A percentile compares a stretch with the other conserved stretches of the same genome.
Conservation (phyloP, 1,140 invertebrate species). For the Galleria mellonella region DNA sequence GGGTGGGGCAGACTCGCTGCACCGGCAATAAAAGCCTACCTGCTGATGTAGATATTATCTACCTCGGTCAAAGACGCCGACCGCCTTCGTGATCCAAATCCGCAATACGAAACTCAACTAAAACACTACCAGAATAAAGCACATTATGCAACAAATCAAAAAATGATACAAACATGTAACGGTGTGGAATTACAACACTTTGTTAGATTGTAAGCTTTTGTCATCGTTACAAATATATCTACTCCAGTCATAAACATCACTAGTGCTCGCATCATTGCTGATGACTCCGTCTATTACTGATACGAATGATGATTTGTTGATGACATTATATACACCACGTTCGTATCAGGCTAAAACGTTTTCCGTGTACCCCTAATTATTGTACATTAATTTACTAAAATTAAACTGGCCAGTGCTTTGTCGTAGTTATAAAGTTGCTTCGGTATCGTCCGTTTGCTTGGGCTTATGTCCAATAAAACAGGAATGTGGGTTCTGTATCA, state of each 20-base stretch:
- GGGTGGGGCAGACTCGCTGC: conserved; percentile 10
- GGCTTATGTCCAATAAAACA: conserved; percentile 28
- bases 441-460: conserved; percentile 13
- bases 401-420: conserved; percentile 4
- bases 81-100: conserved; percentile 15
- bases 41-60: conserved; percentile 65
- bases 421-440: conserved; percentile 27
- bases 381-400: conserved; percentile 1
- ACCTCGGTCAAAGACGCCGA: conserved; percentile 52
- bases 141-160: neutral
- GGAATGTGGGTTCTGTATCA: conserved; percentile 52
- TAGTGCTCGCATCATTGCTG: neutral
- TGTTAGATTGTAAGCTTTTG: conserved; percentile 59
- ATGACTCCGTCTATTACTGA: neutral
- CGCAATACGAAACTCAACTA: conserved; percentile 11
- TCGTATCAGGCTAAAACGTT: neutral
- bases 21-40: conserved; percentile 59
- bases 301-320: too few relatives aligned
- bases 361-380: neutral
- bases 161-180: conserved; percentile 34
- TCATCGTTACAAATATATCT: conserved; percentile 33
- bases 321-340: too few relatives aligned
- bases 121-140: conserved; percentile 5
- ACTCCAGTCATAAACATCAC: conserved; percentile 43
- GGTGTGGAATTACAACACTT: conserved; percentile 60